These are phyloP conservation scores for Petrocephalus sullivani DNA, from an alignment of 2,797 vertebrate species.

Conservation along the genomic window DNA sequence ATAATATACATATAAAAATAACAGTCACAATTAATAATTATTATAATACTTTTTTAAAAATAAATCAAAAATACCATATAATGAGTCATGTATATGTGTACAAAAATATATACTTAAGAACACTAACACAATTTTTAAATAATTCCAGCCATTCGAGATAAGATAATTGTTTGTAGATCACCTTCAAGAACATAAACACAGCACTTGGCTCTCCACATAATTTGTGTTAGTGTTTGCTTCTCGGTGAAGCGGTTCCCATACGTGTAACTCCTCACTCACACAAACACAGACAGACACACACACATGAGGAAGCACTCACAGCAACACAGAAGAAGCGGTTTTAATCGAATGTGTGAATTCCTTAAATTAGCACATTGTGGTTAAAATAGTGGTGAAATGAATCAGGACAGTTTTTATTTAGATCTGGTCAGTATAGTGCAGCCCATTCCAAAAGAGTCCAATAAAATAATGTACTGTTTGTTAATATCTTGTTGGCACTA, in stretches of 20 bases:
- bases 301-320: neutral
- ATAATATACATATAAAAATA: slow-evolving; percentile 41
- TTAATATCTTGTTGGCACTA: slow-evolving; percentile 11
- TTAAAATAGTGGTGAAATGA: slow-evolving; percentile 9
- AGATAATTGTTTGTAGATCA: slow-evolving; percentile 54
- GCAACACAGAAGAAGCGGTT: neutral
- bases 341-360: neutral
- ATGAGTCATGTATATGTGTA: slow-evolving; percentile 53
- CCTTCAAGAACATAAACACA: slow-evolving; percentile 46
- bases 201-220: slow-evolving; percentile 37
- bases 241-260: slow-evolving; percentile 15
- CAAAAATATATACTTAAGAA: slow-evolving; percentile 32
- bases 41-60: slow-evolving; percentile 50
- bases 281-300: neutral
- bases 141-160: slow-evolving; percentile 35
- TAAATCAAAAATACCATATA: slow-evolving; percentile 44
- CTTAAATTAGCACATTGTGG: neutral
- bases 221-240: slow-evolving; percentile 36
- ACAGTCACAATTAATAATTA: slow-evolving; percentile 44
- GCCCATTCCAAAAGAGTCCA: slow-evolving; percentile 13
- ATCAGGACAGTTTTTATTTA: slow-evolving; percentile 13
- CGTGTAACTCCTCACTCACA: neutral
- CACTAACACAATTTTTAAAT: slow-evolving; percentile 36
- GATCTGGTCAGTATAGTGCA: slow-evolving; percentile 11
- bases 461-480: slow-evolving; percentile 10